A percentile compares a stretch with the other conserved stretches of the same genome.
Evolutionary conservation across 2,113 vertebrate species (phyloP).

Genomic region (Rostratula benghalensis): DNA sequence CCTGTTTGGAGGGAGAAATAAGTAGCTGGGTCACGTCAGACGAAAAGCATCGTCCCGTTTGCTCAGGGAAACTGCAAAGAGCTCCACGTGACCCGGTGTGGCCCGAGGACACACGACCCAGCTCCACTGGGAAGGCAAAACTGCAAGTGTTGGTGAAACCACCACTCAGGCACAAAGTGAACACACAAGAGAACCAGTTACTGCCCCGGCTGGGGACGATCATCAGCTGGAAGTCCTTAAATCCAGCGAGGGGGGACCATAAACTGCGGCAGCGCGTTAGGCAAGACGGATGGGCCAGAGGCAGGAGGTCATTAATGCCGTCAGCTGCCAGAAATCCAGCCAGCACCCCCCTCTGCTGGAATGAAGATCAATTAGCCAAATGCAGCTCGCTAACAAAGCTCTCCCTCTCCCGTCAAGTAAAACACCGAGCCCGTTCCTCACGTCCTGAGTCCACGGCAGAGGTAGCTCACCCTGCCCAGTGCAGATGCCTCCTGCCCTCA

Average conservation of each 20-base stretch:
- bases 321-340: background rate
- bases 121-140: background rate
- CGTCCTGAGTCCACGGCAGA: background rate
- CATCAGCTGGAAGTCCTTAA: background rate
- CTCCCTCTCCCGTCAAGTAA: background rate
- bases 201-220: background rate
- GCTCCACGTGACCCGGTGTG: background rate
- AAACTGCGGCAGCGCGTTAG: background rate
- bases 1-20: background rate
- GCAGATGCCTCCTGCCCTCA: background rate
- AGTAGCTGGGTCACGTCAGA: rapidly evolving
- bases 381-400: background rate
- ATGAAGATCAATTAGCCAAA: background rate
- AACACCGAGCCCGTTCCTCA: background rate
- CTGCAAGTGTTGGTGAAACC: background rate
- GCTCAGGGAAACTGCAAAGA: rapidly evolving
- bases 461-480: background rate
- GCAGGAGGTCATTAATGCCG: background rate
- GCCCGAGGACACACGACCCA: background rate
- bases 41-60: background rate
- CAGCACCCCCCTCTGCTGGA: background rate
- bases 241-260: background rate
- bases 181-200: rapidly evolving
- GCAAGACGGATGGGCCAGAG: background rate
- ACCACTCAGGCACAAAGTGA: background rate